A percentile compares a stretch with the other conserved stretches of the same genome.
phyloP scores from a whole-genome alignment of 1,140 invertebrate species.

The Dendrolimus kikuchii region DNA sequence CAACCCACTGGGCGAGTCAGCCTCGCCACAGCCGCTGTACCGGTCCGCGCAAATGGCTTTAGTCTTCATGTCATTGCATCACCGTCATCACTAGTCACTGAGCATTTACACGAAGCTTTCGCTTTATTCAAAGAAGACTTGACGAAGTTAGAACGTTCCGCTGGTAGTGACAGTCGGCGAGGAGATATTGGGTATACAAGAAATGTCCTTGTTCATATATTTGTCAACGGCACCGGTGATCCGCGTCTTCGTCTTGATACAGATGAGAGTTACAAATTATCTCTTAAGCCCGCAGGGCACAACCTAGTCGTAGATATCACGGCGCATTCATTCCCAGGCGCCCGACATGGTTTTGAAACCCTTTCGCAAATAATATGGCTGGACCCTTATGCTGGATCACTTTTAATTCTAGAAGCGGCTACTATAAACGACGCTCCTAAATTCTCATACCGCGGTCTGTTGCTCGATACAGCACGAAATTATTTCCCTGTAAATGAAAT shows the following conservation, averaged over 20 bases:
- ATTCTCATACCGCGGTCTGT: conserved; percentile 79
- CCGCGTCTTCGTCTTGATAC: conserved; percentile 77
- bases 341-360: conserved; percentile 85
- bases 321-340: conserved; percentile 83
- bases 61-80: conserved; percentile 35
- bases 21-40: conserved; percentile 61
- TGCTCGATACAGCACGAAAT: conserved; percentile 85
- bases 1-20: conserved; percentile 72
- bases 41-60: conserved; percentile 33
- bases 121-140: conserved; percentile 42
- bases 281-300: conserved; percentile 69
- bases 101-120: conserved; percentile 51
- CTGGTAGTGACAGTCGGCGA: conserved; percentile 58
- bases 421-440: conserved; percentile 74
- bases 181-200: conserved; percentile 39
- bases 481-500: conserved; percentile 81
- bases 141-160: conserved; percentile 35
- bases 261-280: conserved; percentile 82
- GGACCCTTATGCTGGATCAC: conserved; percentile 75
- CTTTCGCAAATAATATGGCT: conserved; percentile 86
- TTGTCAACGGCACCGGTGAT: conserved; percentile 66
- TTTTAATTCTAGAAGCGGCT: conserved; percentile 74
- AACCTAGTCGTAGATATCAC: conserved; percentile 75
- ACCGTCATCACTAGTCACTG: conserved; percentile 39
- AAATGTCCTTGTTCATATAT: conserved; percentile 68